A percentile compares a stretch with the other conserved stretches of the same genome.
Conservation (phyloP, 2,888 invertebrate species). For the Yponomeuta evonymella region DNA sequence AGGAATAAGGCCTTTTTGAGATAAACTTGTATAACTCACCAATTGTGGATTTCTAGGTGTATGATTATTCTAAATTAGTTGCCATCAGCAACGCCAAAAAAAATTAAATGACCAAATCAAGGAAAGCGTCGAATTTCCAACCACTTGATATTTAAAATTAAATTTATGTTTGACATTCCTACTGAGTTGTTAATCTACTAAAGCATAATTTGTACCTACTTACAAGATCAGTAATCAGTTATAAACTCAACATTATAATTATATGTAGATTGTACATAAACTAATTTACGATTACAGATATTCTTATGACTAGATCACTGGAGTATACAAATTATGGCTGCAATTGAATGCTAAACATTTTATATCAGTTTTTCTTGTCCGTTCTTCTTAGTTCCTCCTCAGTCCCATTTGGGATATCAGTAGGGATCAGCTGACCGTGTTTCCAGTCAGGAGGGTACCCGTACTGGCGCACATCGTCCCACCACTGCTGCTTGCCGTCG, state of each 20-base stretch:
- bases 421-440: slow-evolving; percentile 28
- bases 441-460: slow-evolving; percentile 36
- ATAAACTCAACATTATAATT: background rate
- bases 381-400: slow-evolving; percentile 23
- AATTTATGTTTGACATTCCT: too few relatives aligned
- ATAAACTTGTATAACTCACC: too few relatives aligned
- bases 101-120: too few relatives aligned
- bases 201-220: background rate
- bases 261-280: background rate
- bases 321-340: slow-evolving; percentile 2
- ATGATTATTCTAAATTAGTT: too few relatives aligned
- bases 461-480: slow-evolving; percentile 69
- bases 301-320: slow-evolving; percentile 14
- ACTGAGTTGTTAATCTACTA: too few relatives aligned
- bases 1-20: too few relatives aligned
- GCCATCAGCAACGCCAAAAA: too few relatives aligned
- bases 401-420: slow-evolving; percentile 26
- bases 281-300: background rate
- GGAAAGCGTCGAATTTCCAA: too few relatives aligned
- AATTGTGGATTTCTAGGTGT: too few relatives aligned
- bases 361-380: slow-evolving; percentile 1
- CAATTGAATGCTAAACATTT: background rate
- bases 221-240: background rate
- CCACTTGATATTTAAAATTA: too few relatives aligned
- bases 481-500: slow-evolving; percentile 78